Percentiles rank a stretch among this genome's conserved stretches.
These are phyloP conservation scores for Microplitis demolitor DNA, from an alignment of 1,140 invertebrate genomes.

Conservation along the genomic window DNA sequence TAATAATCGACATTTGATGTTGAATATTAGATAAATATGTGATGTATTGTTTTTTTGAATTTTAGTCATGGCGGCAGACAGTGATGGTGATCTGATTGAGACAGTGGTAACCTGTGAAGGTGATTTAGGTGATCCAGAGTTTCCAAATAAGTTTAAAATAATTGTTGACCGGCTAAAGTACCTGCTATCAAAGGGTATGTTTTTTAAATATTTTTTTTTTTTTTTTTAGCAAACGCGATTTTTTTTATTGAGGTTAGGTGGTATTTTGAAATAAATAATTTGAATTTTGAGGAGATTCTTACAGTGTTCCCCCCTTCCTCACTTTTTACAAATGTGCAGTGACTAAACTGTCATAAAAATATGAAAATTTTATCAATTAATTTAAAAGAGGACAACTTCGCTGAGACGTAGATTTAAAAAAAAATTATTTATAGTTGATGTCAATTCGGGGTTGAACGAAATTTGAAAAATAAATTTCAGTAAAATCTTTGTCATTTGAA, in stretches of 20 bases:
- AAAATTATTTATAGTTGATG: too few species aligned
- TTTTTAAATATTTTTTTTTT: conserved; percentile 19
- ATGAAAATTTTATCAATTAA: too few species aligned
- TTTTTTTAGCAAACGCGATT: background rate
- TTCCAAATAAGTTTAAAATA: conserved; percentile 70
- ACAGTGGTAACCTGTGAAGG: conserved; percentile 82
- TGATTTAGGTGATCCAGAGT: conserved; percentile 76
- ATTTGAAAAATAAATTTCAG: too few species aligned
- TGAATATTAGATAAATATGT: conserved; percentile 25
- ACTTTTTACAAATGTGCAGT: too few species aligned
- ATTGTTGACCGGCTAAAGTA: conserved; percentile 72
- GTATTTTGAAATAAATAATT: background rate
- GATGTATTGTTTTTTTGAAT: conserved; percentile 28
- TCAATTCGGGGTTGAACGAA: too few species aligned
- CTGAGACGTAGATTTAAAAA: too few species aligned
- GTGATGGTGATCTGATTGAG: conserved; percentile 73
- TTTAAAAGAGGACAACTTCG: too few species aligned
- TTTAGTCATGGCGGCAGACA: conserved; percentile 75
- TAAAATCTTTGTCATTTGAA: too few species aligned
- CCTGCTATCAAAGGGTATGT: conserved; percentile 71
- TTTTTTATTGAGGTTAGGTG: background rate
- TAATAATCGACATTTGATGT: background rate
- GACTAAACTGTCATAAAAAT: too few species aligned
- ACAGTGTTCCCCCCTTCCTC: too few species aligned
- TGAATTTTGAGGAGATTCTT: background rate